Conservation (phyloP, 2,888 invertebrate genomes). For the Eristalinus sepulchralis region DNA sequence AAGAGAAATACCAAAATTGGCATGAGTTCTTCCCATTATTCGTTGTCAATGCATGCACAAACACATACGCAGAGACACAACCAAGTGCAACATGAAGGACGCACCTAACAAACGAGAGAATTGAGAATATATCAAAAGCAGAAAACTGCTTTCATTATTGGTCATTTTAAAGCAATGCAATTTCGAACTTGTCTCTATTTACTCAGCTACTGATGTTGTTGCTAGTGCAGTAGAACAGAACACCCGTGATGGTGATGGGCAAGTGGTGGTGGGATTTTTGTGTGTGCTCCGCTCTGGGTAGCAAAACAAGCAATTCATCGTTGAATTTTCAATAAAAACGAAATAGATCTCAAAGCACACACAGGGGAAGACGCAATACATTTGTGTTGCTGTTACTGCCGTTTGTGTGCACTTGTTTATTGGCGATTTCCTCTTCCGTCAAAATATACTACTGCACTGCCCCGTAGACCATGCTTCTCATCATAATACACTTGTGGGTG, state of each 20-base stretch:
- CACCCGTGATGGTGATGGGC: background rate
- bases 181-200: background rate
- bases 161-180: background rate
- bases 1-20: slow-evolving; percentile 37
- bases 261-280: background rate
- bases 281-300: background rate
- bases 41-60: background rate
- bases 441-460: slow-evolving; percentile 6
- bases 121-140: background rate
- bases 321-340: slow-evolving; percentile 3
- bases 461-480: background rate
- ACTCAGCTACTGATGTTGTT: background rate
- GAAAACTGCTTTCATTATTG: background rate
- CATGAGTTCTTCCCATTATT: background rate
- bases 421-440: slow-evolving; percentile 44
- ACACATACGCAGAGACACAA: background rate
- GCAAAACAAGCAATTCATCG: background rate
- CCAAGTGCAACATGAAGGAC: slow-evolving; percentile 12
- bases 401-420: slow-evolving; percentile 34
- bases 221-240: background rate
- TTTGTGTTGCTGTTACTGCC: background rate
- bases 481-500: background rate
- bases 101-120: background rate
- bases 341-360: background rate
- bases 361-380: background rate